Conservation (phyloP, 2,797 vertebrate species). For the Argentina silus region DNA sequence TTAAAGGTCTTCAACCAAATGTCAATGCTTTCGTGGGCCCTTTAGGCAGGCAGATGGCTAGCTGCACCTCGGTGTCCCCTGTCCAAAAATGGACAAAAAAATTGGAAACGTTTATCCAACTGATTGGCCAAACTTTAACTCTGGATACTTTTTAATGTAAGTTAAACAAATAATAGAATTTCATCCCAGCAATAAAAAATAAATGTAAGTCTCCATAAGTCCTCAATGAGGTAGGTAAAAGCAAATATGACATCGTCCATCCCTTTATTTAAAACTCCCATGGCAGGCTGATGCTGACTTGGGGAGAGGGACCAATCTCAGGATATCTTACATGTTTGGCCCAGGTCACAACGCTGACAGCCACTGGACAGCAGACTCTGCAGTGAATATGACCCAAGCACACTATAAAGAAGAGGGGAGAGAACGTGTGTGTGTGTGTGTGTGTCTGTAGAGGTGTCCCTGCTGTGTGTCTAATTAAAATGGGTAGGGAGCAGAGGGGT, state of each 20-base stretch:
- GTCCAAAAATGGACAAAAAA: constrained; percentile 1
- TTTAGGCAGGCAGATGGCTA: constrained; percentile 69
- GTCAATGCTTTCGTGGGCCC: constrained; percentile 52
- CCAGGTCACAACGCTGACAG: constrained; percentile 51
- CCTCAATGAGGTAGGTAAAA: neutral
- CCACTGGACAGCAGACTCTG: constrained; percentile 27
- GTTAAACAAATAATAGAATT: neutral
- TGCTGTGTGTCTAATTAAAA: constrained; percentile 93
- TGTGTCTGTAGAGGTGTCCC: constrained; percentile 60
- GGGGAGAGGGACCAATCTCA: constrained; percentile 43
- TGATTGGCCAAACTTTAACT: neutral
- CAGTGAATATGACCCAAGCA: constrained; percentile 41
- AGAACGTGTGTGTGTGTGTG: constrained; percentile 24
- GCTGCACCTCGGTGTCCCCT: constrained; percentile 38
- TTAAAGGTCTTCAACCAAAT: constrained; percentile 73
- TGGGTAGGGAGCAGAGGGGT: constrained; percentile 81
- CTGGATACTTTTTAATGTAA: neutral
- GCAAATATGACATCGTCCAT: constrained; percentile 25
- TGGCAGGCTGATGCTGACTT: constrained; percentile 30
- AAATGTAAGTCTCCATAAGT: neutral
- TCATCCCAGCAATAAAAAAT: neutral
- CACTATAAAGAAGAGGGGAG: constrained; percentile 60
- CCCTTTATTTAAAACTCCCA: constrained; percentile 33
- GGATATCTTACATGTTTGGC: constrained; percentile 46
- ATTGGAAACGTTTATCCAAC: neutral